These are phyloP conservation scores for Agriopis leucophaearia DNA, from an alignment of 2,888 invertebrate species.

Conservation along the genomic window DNA sequence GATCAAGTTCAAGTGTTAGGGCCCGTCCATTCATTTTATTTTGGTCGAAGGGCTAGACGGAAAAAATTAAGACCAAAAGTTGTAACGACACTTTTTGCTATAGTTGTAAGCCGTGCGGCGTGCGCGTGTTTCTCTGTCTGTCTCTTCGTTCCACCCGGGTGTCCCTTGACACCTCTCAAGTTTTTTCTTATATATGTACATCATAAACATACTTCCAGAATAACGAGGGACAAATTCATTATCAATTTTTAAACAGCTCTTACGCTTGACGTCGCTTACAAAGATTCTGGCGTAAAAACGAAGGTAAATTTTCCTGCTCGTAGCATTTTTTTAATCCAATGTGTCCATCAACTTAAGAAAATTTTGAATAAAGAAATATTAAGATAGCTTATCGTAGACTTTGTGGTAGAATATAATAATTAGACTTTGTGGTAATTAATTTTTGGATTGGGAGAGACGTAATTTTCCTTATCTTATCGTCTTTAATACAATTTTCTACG, in stretches of 20 bases:
- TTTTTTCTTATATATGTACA: not conserved
- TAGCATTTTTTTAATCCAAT: slow-evolving; percentile 32
- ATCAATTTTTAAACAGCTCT: slow-evolving; percentile 35
- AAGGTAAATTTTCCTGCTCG: slow-evolving; percentile 28
- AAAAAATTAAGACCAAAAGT: too few relatives aligned
- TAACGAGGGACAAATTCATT: slow-evolving; percentile 28
- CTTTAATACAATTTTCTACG: not conserved
- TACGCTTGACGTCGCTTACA: slow-evolving; percentile 27
- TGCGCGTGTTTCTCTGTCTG: too few relatives aligned
- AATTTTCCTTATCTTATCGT: not conserved
- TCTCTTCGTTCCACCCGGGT: too few relatives aligned
- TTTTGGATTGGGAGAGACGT: slow-evolving; percentile 6
- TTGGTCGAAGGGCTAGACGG: too few relatives aligned
- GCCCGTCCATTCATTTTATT: too few relatives aligned
- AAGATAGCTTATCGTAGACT: slow-evolving; percentile 26
- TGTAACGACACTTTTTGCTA: too few relatives aligned
- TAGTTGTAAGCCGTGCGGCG: too few relatives aligned
- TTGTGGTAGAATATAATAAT: slow-evolving; percentile 22
- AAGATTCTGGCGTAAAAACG: slow-evolving; percentile 23
- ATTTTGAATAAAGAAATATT: slow-evolving; percentile 29
- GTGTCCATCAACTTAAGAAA: slow-evolving; percentile 35
- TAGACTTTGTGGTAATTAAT: slow-evolving; percentile 19
- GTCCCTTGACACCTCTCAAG: too few relatives aligned
- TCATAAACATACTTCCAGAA: slow-evolving; percentile 1
- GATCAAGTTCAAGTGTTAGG: too few relatives aligned